Conservation (phyloP, 2,888 invertebrate genomes). For the Agelastica alni region DNA sequence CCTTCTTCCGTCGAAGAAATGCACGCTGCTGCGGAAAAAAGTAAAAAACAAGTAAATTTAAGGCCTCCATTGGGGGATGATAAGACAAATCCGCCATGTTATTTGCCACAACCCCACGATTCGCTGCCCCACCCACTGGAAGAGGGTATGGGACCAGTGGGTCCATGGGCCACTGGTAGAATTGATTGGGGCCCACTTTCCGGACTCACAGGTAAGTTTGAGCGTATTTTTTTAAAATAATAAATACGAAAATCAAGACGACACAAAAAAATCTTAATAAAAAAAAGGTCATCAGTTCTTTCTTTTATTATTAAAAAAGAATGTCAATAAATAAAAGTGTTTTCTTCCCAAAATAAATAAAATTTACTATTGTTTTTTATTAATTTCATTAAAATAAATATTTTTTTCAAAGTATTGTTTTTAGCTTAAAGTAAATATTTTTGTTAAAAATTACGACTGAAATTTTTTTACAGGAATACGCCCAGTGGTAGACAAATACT, state of each 20-base stretch:
- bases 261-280: too few relatives aligned
- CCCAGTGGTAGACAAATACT: slow-evolving; percentile 76
- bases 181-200: slow-evolving; percentile 74
- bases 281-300: too few relatives aligned
- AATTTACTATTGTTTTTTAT: too few relatives aligned
- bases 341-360: too few relatives aligned
- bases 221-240: not conserved
- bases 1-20: not conserved
- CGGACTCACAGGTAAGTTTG: slow-evolving; percentile 62
- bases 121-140: slow-evolving; percentile 47
- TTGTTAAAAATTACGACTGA: too few relatives aligned
- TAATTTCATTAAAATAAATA: too few relatives aligned
- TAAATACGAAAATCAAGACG: too few relatives aligned
- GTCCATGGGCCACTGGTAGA: slow-evolving; percentile 73
- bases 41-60: slow-evolving; percentile 12
- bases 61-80: slow-evolving; percentile 16
- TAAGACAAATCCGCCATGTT: slow-evolving; percentile 49
- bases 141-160: slow-evolving; percentile 60
- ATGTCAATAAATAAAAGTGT: too few relatives aligned
- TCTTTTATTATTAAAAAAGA: too few relatives aligned
- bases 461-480: slow-evolving; percentile 68
- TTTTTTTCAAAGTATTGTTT: not conserved
- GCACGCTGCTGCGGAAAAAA: not conserved
- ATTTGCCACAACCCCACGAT: slow-evolving; percentile 62
- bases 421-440: not conserved